Evolutionary conservation across 2,888 invertebrate genomes (phyloP).

Genomic region (Criorhina ranunculi): DNA sequence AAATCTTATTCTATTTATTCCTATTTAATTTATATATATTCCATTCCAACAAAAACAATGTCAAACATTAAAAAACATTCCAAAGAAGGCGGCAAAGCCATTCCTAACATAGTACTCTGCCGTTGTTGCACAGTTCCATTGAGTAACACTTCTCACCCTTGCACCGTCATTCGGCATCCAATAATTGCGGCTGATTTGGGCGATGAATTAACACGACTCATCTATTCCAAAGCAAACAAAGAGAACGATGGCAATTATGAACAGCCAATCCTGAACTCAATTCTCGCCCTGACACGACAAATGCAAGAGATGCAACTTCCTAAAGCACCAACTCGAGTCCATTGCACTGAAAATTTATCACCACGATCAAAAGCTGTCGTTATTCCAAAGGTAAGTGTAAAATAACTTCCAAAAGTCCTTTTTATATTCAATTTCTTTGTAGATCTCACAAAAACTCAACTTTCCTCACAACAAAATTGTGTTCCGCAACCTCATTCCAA

Average conservation of each 20-base stretch:
- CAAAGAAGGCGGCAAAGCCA: slow-evolving; percentile 51
- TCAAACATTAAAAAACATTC: slow-evolving; percentile 71
- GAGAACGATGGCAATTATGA: slow-evolving; percentile 70
- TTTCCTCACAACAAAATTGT: slow-evolving; percentile 78
- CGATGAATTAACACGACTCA: slow-evolving; percentile 39
- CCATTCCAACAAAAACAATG: slow-evolving; percentile 57
- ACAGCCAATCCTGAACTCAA: slow-evolving; percentile 79
- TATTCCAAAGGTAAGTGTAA: slow-evolving; percentile 79
- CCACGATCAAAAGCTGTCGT: slow-evolving; percentile 79
- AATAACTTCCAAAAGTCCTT: neutral
- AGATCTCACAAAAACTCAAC: slow-evolving; percentile 81
- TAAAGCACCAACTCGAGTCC: slow-evolving; percentile 27
- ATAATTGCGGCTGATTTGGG: slow-evolving; percentile 43
- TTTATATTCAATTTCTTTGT: neutral
- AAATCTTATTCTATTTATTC: slow-evolving; percentile 23
- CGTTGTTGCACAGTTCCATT: slow-evolving; percentile 33
- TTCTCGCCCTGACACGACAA: slow-evolving; percentile 77
- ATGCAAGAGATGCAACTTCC: slow-evolving; percentile 73
- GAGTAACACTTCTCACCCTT: slow-evolving; percentile 25
- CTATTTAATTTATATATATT: slow-evolving; percentile 12
- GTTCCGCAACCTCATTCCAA: slow-evolving; percentile 80
- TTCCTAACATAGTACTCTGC: slow-evolving; percentile 13
- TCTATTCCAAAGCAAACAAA: slow-evolving; percentile 53
- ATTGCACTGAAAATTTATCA: slow-evolving; percentile 69
- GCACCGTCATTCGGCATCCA: slow-evolving; percentile 63